These are phyloP conservation scores for Poeciliopsis turrubarensis DNA, from an alignment of 2,113 vertebrate species.

Conservation along the genomic window DNA sequence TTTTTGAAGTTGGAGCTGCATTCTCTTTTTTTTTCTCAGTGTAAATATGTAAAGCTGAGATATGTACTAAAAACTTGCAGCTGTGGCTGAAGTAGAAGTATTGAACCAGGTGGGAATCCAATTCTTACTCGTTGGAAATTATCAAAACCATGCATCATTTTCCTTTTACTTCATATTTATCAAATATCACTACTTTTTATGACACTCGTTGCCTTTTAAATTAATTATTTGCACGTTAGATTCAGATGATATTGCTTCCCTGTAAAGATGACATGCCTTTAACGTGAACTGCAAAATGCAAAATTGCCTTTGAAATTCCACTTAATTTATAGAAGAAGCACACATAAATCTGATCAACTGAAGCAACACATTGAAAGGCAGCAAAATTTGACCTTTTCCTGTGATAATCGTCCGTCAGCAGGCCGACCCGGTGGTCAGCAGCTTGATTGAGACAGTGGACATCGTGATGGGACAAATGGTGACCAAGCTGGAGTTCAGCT, in stretches of 20 bases:
- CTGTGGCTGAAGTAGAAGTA: too few species aligned
- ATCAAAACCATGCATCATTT: background rate
- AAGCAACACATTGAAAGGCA: background rate
- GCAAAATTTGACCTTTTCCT: background rate
- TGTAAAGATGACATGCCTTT: background rate
- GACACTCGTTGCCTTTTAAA: background rate
- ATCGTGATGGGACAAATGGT: slow-evolving; percentile 85
- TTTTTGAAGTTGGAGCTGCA: too few species aligned
- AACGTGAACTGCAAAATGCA: background rate
- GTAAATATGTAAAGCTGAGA: too few species aligned
- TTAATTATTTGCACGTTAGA: too few species aligned
- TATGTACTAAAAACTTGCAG: too few species aligned
- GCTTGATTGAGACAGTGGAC: slow-evolving; percentile 87
- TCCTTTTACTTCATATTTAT: background rate
- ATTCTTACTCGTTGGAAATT: background rate
- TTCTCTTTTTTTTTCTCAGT: too few species aligned
- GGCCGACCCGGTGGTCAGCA: slow-evolving; percentile 71
- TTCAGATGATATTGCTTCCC: background rate
- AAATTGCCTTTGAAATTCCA: background rate
- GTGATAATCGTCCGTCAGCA: slow-evolving; percentile 50
- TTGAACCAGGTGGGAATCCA: too few species aligned
- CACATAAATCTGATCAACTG: background rate
- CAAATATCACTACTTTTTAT: background rate
- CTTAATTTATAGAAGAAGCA: background rate
- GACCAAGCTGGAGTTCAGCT: slow-evolving; percentile 72